Evolutionary conservation across 2,113 vertebrate genomes (phyloP).

Genomic region (Platichthys flesus): DNA sequence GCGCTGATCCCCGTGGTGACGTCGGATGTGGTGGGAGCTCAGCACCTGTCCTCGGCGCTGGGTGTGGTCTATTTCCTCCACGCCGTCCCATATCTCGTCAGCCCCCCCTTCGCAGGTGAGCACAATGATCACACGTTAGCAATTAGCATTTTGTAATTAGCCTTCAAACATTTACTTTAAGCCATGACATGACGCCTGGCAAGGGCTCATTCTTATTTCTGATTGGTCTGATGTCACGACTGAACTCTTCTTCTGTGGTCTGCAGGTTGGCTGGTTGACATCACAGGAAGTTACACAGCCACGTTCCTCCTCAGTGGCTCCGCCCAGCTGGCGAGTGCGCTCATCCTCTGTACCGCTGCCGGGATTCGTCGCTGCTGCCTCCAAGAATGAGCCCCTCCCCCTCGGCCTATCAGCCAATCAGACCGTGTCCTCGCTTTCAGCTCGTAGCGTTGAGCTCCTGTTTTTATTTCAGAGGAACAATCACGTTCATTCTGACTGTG

Average conservation of each 20-base stretch:
- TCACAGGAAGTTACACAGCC: conserved; percentile 88
- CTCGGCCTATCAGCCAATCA: no score
- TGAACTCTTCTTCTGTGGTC: conserved; percentile 7
- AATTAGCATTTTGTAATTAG: no score
- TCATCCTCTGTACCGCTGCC: conserved; percentile 79
- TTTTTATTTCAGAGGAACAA: no score
- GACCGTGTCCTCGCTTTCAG: no score
- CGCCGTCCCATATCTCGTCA: conserved; percentile 92
- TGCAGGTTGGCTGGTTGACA: conserved; percentile 92
- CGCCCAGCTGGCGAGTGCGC: conserved; percentile 89
- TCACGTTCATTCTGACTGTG: no score
- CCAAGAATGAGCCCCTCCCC: no score
- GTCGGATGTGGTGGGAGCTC: conserved; percentile 89
- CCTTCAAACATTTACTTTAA: no score
- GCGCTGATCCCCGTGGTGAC: conserved; percentile 94
- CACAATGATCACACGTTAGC: conserved; percentile 17
- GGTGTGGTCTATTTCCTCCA: conserved; percentile 94
- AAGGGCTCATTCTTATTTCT: not conserved
- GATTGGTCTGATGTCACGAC: not conserved
- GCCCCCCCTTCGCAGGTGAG: conserved; percentile 94
- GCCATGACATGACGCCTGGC: no score
- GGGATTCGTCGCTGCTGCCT: conserved; percentile 80
- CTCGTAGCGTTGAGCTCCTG: no score
- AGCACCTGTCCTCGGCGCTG: conserved; percentile 89
- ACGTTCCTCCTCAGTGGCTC: conserved; percentile 92